Evolutionary conservation across 2,797 vertebrate genomes (phyloP).

Genomic region (Hyperoplus immaculatus): DNA sequence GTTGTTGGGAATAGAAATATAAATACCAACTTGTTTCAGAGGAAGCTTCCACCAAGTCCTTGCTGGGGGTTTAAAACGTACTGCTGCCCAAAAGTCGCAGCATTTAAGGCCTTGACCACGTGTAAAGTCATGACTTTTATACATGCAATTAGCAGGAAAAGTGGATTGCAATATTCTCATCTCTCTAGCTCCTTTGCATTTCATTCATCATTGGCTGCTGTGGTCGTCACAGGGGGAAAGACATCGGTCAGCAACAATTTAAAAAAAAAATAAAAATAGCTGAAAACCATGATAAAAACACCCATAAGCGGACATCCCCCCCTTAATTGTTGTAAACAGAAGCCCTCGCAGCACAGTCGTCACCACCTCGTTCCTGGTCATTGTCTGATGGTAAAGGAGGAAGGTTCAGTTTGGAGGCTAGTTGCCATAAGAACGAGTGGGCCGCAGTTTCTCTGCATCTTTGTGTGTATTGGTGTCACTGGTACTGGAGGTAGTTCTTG

Average conservation of each 20-base stretch:
- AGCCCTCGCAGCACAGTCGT: slow-evolving; percentile 14
- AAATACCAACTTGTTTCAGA: slow-evolving; percentile 65
- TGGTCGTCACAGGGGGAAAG: slow-evolving; percentile 3
- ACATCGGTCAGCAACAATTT: slow-evolving; percentile 29
- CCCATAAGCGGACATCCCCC: slow-evolving; percentile 38
- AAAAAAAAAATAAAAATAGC: background rate
- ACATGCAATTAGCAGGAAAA: slow-evolving; percentile 11
- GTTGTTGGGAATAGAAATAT: slow-evolving; percentile 69
- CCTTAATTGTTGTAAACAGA: slow-evolving; percentile 66
- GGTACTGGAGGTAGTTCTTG: slow-evolving; percentile 99
- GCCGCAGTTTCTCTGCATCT: slow-evolving; percentile 11
- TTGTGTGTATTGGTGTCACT: slow-evolving; percentile 79
- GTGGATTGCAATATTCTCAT: slow-evolving; percentile 17
- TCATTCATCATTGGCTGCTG: slow-evolving; percentile 33
- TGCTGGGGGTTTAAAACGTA: slow-evolving; percentile 10
- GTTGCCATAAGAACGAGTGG: slow-evolving; percentile 19
- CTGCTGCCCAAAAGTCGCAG: slow-evolving; percentile 1
- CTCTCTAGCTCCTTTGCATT: slow-evolving; percentile 5
- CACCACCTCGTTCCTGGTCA: slow-evolving; percentile 32
- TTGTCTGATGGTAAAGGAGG: slow-evolving; percentile 9
- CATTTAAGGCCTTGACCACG: slow-evolving; percentile 28
- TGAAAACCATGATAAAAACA: slow-evolving; percentile 48
- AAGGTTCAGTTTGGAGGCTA: slow-evolving; percentile 40
- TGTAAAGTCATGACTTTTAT: background rate
- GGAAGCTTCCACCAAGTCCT: slow-evolving; percentile 38